Conservation (phyloP, 2,113 vertebrate species). For the Callionymus lyra region DNA sequence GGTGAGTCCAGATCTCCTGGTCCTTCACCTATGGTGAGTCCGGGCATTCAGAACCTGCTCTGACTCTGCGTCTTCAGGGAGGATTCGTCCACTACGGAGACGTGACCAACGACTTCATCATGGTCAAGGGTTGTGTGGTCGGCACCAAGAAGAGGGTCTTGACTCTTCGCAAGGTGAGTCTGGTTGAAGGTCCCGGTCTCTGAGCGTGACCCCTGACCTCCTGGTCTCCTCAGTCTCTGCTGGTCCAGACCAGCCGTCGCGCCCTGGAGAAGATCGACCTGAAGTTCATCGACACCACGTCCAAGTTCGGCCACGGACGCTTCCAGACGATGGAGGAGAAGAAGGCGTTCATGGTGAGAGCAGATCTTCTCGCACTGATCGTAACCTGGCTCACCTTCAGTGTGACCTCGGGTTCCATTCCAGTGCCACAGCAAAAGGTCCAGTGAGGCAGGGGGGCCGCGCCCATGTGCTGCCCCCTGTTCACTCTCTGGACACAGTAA, state of each 20-base stretch:
- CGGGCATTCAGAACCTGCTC: no score
- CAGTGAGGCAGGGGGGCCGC: no score
- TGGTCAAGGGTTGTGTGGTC: no score
- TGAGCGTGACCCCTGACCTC: not conserved
- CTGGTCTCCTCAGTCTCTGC: conserved; percentile 72
- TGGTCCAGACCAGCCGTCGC: conserved; percentile 88
- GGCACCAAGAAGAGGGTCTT: conserved; percentile 96
- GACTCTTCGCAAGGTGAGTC: conserved; percentile 90
- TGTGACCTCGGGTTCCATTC: conserved; percentile 75
- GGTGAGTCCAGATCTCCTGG: conserved; percentile 65
- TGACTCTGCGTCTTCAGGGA: conserved; percentile 60
- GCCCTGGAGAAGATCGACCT: conserved; percentile 94
- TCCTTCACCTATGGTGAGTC: no score
- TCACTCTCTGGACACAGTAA: conserved; percentile 71
- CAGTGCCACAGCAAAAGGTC: conserved; percentile 63
- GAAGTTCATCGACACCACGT: no score
- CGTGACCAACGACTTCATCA: conserved; percentile 95
- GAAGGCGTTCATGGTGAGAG: conserved; percentile 92
- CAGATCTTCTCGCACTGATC: no score
- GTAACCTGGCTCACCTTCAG: conserved; percentile 65
- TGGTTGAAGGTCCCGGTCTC: not conserved
- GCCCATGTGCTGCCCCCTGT: conserved; percentile 57
- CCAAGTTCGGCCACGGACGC: no score
- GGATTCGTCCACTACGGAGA: conserved; percentile 96
- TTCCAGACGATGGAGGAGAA: conserved; percentile 98